A percentile compares a stretch with the other conserved stretches of the same genome.
These are phyloP conservation scores for Zalophus californianus DNA, from an alignment of 2,797 vertebrate genomes.

Conservation along the genomic window DNA sequence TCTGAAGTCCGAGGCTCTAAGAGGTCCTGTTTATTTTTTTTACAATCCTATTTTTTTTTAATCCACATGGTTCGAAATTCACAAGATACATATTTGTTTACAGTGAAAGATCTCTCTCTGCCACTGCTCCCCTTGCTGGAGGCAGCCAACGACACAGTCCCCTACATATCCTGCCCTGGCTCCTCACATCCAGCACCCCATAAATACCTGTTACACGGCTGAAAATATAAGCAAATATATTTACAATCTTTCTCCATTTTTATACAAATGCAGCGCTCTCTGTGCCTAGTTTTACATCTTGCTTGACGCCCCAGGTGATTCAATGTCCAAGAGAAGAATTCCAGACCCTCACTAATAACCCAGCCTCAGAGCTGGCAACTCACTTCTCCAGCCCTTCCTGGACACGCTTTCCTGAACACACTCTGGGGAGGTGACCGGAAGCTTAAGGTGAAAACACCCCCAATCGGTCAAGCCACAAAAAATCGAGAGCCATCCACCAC, in stretches of 20 bases:
- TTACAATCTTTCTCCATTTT: not conserved
- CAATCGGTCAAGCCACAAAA: not conserved
- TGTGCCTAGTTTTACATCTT: not conserved
- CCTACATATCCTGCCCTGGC: fast-evolving
- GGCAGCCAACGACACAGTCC: not conserved
- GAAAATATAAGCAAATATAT: not conserved
- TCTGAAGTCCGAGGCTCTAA: not conserved
- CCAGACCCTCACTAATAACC: not conserved
- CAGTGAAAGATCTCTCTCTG: not conserved
- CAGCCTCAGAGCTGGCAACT: not conserved
- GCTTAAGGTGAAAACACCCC: not conserved
- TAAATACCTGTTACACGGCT: not conserved
- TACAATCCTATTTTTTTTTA: not conserved
- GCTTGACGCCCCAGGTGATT: not conserved
- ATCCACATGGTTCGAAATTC: not conserved
- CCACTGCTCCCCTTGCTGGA: not conserved
- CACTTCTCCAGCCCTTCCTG: not conserved
- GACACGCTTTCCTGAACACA: not conserved
- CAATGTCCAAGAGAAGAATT: not conserved
- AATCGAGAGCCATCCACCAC: not conserved
- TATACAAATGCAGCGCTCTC: not conserved
- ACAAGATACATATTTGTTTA: not conserved
- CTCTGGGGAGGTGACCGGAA: not conserved
- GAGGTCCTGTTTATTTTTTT: not conserved
- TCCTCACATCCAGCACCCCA: not conserved